These are phyloP conservation scores for Cybosia mesomella DNA, from an alignment of 2,888 invertebrate genomes.

Conservation along the genomic window DNA sequence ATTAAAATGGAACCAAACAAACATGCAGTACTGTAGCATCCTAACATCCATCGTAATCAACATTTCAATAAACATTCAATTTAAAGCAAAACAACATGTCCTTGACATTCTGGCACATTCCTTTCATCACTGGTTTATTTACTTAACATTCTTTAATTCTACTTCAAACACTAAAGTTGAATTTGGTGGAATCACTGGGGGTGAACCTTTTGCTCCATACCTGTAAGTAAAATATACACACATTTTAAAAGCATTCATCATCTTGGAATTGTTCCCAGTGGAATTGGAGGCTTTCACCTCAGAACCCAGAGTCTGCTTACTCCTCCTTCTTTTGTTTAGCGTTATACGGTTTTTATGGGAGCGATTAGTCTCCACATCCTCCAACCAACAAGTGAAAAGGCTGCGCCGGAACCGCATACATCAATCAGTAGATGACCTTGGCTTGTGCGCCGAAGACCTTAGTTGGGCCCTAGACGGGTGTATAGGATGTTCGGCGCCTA, in stretches of 20 bases:
- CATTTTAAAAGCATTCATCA: not conserved
- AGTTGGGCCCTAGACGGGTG: not conserved
- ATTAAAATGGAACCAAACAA: constrained; percentile 35
- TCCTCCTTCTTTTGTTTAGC: no score
- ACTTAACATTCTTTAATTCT: constrained; percentile 93
- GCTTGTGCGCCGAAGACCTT: no score
- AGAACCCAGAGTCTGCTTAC: not conserved
- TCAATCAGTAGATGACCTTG: no score
- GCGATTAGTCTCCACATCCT: no score
- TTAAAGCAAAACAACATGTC: constrained; percentile 62
- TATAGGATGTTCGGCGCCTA: not conserved
- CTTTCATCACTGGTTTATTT: constrained; percentile 56
- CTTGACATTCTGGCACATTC: constrained; percentile 59
- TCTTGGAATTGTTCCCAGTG: no score
- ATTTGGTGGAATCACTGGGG: constrained; percentile 95
- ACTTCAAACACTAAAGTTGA: constrained; percentile 96
- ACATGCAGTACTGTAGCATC: constrained; percentile 43
- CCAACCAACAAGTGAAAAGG: no score
- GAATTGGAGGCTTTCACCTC: not conserved
- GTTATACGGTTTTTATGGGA: no score
- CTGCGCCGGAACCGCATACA: no score
- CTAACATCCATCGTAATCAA: constrained; percentile 62
- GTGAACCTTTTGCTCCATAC: constrained; percentile 92
- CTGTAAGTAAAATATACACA: constrained; percentile 71
- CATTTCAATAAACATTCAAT: constrained; percentile 59